Percentiles rank a stretch among this genome's conserved stretches.
These are phyloP conservation scores for Dysidea cf. avara DNA, from an alignment of 37 sponge, comb jelly and placozoan species.

Conservation along the genomic window DNA sequence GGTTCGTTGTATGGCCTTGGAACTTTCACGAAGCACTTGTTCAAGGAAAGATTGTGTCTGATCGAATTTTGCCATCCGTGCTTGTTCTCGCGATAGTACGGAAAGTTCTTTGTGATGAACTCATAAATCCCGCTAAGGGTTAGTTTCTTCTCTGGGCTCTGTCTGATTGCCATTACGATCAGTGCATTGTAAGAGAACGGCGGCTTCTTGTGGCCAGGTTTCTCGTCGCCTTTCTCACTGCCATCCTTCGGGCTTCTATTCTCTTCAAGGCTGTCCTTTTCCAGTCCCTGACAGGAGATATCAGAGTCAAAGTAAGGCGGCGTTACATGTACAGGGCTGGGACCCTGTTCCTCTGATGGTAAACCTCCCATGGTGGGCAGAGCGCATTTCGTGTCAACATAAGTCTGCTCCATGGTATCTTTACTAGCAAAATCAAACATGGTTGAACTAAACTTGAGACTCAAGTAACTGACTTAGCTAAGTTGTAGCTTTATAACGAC, in stretches of 20 bases:
- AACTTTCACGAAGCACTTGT: conserved; percentile 95
- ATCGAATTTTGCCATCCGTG: conserved; percentile 99
- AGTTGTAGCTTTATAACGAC: no score
- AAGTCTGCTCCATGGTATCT: no score
- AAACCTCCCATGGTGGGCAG: no score
- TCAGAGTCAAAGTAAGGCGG: no score
- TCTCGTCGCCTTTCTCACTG: conserved; percentile 40
- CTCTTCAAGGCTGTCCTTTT: conserved; percentile 1
- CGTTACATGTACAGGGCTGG: no score
- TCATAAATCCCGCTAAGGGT: conserved; percentile 94
- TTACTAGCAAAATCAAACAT: no score
- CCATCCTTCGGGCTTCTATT: conserved; percentile 23
- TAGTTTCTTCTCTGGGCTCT: conserved; percentile 86
- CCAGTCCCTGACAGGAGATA: no score
- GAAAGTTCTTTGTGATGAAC: conserved; percentile 91
- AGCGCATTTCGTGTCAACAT: no score
- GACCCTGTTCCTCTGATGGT: no score
- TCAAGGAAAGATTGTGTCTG: conserved; percentile 93
- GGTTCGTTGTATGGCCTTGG: conserved; percentile 94
- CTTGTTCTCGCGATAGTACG: conserved; percentile 94
- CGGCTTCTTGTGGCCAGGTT: conserved; percentile 70
- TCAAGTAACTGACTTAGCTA: no score
- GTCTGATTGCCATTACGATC: conserved; percentile 95
- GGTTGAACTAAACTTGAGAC: no score
- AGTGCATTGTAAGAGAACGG: conserved; percentile 96